Base-by-base conservation (phyloP, 2,797 vertebrate genomes). In the Catostomus latipinnis region DNA sequence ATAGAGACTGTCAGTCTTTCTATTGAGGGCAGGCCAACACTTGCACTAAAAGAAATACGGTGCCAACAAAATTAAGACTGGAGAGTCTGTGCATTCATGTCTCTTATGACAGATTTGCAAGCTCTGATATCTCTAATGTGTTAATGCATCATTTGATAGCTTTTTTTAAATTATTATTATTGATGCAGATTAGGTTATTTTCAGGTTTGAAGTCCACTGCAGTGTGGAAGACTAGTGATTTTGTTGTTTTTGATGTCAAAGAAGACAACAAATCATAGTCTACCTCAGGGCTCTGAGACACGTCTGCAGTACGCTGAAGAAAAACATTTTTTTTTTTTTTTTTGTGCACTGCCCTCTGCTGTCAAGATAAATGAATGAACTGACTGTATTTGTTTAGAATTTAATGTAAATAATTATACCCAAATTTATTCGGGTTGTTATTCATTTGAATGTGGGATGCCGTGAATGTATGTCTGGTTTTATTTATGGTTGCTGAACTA, bases 221-320 rank as follows among this genome's bases (percentile, higher is more conserved):
- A 89, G 93, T 81, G 65, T 98, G 96, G 97, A 98, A 98, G 97
- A 98, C 97, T 97, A 96, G 96, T 97, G 97, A 98, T 98, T 98
- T 98, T 98, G 97, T 98, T 98, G 96, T 98, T 97, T 82, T 95
- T 80, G 78, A 88, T 87, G 84, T 71, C 81, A 71, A 86, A 88
- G 84, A 86, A 83, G 89, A 96, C 97, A 98, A 96, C 96, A 97
- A 96, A 90, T 97, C 96, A 94, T 91, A 93, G 96, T 97, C 96
- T 94, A 85, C 96, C 96, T 91, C 87, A 89, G 81, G 90, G 95
- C 94, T 86, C 77, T 89, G 92, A 85, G 92, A 91, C 34, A 34
- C 34, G 2, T 34, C 34, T 34, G 34, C 34, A 34, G 34, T 34
- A 34, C 34, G 4, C 34, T 34, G 34, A 34, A 34, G 34, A 34